Base-by-base conservation (phyloP, 2,797 vertebrate species). In the Crenuchus spilurus region DNA sequence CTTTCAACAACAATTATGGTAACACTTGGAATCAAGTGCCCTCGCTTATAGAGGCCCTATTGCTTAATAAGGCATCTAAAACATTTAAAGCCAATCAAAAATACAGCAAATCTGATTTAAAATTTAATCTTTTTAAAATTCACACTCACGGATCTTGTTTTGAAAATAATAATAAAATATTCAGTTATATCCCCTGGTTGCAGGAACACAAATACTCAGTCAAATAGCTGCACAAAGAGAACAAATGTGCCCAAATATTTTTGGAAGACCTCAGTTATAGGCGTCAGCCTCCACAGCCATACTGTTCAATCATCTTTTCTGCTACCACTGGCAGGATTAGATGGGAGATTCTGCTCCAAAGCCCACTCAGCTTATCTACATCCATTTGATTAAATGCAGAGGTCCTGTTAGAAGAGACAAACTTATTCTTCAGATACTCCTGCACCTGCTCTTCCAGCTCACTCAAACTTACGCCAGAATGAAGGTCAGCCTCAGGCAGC, bases 331-430 rank as follows among this genome's bases (percentile, higher is more conserved):
- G 97, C 2, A 99, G 87, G 11, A 97, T 88, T 3, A 99, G 85
- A 81, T 98, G 97, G 0, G 96, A 95, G 66, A 99, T 97, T 30
- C 96, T 93, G 82, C 97, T 98, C 97, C 97, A 98, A 16, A 99
- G 90, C 24, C 97, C 97, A 0, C 96, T 89, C 30, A 92, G 85
- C 71, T 97, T 97, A 81, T 99, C 93, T 0, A 80, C 70, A 73
- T 98, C 94, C 94, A 99, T 96, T 72, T 31, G 76, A 82, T 94
- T 79, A 3, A 92, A 93, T 60, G 83, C 84, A 0, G 67, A 28
- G 7, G 87, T 62, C 0, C 33, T 65, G 6, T 51, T 3, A 0
- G 83, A 52, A 46, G 42, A 39, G 66, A 94, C 91, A 72, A 98
- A 94, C 61, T 83, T 94, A 28, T 87, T 77, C 84, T 91, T 89